Percentiles rank a stretch among this genome's conserved stretches.
These are phyloP conservation scores for Corvus cornix DNA, from an alignment of 2,113 vertebrate species.

Conservation along the genomic window DNA sequence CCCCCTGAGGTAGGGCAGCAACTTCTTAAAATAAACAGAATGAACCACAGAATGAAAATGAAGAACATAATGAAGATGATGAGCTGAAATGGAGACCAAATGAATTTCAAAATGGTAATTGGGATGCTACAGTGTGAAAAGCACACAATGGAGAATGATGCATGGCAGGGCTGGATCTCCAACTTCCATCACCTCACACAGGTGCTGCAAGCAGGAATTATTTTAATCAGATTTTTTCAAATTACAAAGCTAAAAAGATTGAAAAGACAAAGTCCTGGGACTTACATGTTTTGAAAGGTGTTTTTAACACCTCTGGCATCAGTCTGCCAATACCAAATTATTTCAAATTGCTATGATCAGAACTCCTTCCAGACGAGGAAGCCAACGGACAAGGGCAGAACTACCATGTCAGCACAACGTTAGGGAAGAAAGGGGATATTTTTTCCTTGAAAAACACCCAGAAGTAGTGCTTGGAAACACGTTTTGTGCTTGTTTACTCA, in stretches of 20 bases:
- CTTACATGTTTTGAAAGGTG: neutral
- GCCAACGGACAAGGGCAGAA: neutral
- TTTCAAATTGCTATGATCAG: neutral
- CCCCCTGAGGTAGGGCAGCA: neutral
- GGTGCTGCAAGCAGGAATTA: neutral
- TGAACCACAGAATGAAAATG: neutral
- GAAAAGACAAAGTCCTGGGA: neutral
- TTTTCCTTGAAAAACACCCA: neutral
- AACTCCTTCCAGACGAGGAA: neutral
- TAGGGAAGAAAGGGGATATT: neutral
- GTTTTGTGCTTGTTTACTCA: neutral
- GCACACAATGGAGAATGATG: neutral
- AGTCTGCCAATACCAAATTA: neutral
- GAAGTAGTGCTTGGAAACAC: neutral
- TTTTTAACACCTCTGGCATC: neutral
- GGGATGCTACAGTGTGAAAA: neutral
- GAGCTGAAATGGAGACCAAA: neutral
- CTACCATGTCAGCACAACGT: neutral
- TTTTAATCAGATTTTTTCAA: neutral
- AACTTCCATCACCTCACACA: neutral
- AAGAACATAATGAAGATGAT: neutral
- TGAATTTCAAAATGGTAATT: neutral
- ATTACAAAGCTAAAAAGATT: neutral
- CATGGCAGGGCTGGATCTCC: neutral
- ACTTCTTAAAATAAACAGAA: slow-evolving; percentile 12